Percentiles rank a stretch among this genome's conserved stretches.
These are phyloP conservation scores for Microctenopoma stevenorrisi DNA, from an alignment of 2,797 vertebrate genomes.

Conservation along the genomic window DNA sequence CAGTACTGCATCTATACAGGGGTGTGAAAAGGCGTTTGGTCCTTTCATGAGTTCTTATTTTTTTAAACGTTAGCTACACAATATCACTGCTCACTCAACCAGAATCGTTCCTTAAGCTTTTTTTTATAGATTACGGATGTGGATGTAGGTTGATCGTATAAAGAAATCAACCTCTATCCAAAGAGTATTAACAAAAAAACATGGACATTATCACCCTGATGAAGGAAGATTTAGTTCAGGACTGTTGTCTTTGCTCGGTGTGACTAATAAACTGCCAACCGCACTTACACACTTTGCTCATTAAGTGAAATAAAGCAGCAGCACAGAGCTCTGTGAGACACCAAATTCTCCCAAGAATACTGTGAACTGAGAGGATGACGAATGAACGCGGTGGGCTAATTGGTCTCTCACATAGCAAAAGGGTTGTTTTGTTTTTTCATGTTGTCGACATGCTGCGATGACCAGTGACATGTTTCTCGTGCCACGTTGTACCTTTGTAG, in stretches of 20 bases:
- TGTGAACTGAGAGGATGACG: constrained; percentile 32
- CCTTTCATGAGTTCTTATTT: too few species aligned
- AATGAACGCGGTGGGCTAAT: constrained; percentile 47
- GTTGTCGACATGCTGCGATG: neutral
- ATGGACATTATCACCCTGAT: neutral
- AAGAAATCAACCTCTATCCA: too few species aligned
- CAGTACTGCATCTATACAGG: neutral
- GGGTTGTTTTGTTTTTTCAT: neutral
- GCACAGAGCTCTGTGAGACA: constrained; percentile 36
- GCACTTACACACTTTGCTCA: constrained; percentile 29
- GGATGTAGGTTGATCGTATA: too few species aligned
- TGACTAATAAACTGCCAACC: too few species aligned
- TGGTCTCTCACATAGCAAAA: constrained; percentile 25
- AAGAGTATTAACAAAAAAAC: too few species aligned
- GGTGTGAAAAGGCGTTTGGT: too few species aligned
- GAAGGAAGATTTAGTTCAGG: neutral
- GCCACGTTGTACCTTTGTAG: neutral
- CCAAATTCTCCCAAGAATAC: constrained; percentile 19
- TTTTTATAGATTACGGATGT: too few species aligned
- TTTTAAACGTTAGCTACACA: too few species aligned
- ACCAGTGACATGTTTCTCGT: neutral
- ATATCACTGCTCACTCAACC: too few species aligned
- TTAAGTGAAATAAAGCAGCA: constrained; percentile 41
- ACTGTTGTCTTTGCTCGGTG: neutral
- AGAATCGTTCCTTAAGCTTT: too few species aligned